Conservation (phyloP, 2,888 invertebrate genomes). For the Ramazzottius varieornatus region DNA sequence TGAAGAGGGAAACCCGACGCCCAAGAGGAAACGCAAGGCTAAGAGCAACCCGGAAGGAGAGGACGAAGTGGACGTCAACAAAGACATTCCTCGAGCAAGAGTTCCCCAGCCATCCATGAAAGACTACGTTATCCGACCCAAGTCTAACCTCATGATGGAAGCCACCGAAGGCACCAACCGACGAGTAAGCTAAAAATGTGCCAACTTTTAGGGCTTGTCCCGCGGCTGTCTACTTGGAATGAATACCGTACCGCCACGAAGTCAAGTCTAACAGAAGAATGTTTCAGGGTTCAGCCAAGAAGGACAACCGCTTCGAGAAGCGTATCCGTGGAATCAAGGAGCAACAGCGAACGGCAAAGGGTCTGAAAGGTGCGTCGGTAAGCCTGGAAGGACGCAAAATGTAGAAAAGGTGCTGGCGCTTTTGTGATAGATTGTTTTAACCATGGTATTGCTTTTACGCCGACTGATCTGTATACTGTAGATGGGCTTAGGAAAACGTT, state of each 20-base stretch:
- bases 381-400: background rate
- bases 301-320: background rate
- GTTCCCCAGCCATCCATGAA: constrained; percentile 82
- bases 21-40: background rate
- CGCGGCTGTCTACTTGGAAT: background rate
- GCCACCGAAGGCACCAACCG: constrained; percentile 22
- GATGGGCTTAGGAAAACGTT: too few relatives aligned
- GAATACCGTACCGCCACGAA: too few relatives aligned
- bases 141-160: constrained; percentile 62
- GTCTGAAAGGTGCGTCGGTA: background rate
- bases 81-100: constrained; percentile 49
- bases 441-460: too few relatives aligned
- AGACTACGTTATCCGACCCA: constrained; percentile 81
- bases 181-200: background rate
- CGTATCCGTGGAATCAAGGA: background rate
- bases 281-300: background rate
- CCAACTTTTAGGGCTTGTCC: background rate
- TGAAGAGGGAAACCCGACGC: background rate
- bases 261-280: background rate
- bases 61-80: background rate
- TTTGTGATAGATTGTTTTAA: too few relatives aligned
- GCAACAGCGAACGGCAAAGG: background rate
- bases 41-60: background rate
- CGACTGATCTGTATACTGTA: too few relatives aligned
- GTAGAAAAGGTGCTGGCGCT: too few relatives aligned